phyloP scores from a whole-genome alignment of 2,113 vertebrate genomes.

The Antigone vipio region DNA sequence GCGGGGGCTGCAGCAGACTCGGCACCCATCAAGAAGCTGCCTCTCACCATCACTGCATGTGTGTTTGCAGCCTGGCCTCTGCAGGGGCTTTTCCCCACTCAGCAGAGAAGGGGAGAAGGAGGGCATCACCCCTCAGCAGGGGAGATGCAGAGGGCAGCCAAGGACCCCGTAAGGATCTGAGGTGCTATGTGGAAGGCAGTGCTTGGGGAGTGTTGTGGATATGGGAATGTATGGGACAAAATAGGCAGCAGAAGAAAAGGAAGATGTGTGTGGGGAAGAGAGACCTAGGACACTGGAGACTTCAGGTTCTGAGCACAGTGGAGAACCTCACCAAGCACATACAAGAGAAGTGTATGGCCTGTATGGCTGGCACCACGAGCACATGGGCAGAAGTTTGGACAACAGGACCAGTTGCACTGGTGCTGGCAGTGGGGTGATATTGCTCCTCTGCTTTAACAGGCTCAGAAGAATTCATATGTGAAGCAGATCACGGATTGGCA shows the following conservation, averaged over 20 bases:
- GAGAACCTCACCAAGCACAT: neutral
- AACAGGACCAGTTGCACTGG: neutral
- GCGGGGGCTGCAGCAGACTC: accelerated
- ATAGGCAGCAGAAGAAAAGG: neutral
- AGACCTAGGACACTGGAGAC: neutral
- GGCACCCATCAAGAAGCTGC: neutral
- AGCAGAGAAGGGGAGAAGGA: accelerated
- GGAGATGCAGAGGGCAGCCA: neutral
- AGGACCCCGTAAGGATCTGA: neutral
- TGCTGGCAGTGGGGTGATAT: neutral
- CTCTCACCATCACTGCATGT: accelerated
- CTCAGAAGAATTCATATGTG: neutral
- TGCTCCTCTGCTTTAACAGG: neutral
- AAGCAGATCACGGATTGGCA: neutral
- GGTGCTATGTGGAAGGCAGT: neutral
- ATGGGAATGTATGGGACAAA: neutral
- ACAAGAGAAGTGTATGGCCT: neutral
- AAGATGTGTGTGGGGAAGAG: neutral
- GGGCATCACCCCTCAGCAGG: accelerated
- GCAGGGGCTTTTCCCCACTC: neutral
- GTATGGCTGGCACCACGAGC: neutral
- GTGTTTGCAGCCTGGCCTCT: neutral
- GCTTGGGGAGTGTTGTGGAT: neutral
- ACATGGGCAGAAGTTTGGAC: neutral
- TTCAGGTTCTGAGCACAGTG: neutral